Conservation (phyloP, 1,140 invertebrate species). For the Brachionus sp. region DNA sequence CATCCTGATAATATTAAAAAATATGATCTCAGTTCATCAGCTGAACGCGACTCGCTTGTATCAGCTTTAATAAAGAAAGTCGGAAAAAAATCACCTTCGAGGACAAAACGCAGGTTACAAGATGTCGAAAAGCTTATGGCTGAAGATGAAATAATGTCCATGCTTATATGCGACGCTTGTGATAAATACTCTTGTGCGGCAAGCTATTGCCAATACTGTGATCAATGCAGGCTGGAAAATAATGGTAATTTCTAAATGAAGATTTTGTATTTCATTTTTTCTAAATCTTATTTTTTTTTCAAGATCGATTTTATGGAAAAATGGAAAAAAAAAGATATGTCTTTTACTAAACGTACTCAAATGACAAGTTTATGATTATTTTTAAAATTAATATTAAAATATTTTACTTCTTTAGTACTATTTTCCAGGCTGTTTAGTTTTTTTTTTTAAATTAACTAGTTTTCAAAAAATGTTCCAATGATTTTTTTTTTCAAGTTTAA, state of each 20-base stretch:
- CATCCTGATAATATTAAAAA: not conserved
- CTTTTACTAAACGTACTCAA: conserved; percentile 8
- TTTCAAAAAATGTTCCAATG: not conserved
- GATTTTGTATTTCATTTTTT: not conserved
- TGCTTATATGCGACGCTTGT: conserved; percentile 26
- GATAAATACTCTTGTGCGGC: conserved; percentile 15
- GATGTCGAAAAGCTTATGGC: conserved; percentile 37
- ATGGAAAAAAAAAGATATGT: conserved; percentile 18
- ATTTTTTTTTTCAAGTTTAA: not conserved
- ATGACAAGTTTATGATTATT: not conserved
- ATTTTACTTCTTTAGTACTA: conserved; percentile 2
- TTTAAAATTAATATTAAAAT: not conserved
- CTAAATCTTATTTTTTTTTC: not conserved
- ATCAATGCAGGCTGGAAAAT: not conserved
- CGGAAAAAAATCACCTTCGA: not conserved
- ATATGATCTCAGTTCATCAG: not conserved
- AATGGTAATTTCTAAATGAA: not conserved
- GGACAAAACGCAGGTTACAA: conserved; percentile 1
- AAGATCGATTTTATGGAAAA: conserved; percentile 6
- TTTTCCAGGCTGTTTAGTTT: not conserved
- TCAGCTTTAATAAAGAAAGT: not conserved
- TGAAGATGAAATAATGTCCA: conserved; percentile 39
- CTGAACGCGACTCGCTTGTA: not conserved
- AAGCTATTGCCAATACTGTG: conserved; percentile 32
- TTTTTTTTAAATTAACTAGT: not conserved